A percentile compares a stretch with the other conserved stretches of the same genome.
phyloP scores from a whole-genome alignment of 2,797 vertebrate species.

The Morelia viridis region DNA sequence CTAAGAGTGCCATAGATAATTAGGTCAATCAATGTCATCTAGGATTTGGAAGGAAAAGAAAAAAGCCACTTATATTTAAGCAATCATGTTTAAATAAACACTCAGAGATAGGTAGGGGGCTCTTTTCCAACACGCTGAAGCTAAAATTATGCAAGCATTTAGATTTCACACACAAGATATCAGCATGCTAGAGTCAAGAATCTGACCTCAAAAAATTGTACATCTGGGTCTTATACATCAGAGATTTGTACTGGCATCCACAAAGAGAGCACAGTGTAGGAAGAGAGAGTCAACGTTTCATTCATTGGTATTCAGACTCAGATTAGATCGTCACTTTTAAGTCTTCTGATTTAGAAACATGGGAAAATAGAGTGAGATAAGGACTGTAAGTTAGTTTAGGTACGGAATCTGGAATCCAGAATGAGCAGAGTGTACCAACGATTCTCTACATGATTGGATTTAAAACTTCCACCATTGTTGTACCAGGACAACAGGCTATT shows the following conservation, averaged over 20 bases:
- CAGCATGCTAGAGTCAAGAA: neutral
- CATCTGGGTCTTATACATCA: neutral
- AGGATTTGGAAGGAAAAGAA: conserved; percentile 8
- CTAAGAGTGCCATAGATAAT: conserved; percentile 79
- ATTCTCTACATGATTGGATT: neutral
- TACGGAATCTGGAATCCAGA: neutral
- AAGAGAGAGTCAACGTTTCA: neutral
- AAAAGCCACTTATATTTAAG: neutral
- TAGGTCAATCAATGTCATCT: conserved; percentile 87
- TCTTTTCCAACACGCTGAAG: neutral
- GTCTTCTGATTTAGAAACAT: neutral
- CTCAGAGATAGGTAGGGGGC: neutral
- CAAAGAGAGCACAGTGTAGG: neutral
- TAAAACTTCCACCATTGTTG: neutral
- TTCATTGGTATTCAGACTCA: neutral
- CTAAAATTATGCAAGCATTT: neutral
- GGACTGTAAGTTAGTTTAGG: neutral
- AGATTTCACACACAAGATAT: neutral
- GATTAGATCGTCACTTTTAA: neutral
- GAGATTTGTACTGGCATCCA: neutral
- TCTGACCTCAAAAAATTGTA: neutral
- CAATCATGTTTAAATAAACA: neutral
- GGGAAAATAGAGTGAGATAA: neutral
- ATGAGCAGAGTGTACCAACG: neutral
- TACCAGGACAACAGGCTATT: neutral